Evolutionary conservation across 2,797 vertebrate species (phyloP).

Genomic region (Acipenser ruthenus): DNA sequence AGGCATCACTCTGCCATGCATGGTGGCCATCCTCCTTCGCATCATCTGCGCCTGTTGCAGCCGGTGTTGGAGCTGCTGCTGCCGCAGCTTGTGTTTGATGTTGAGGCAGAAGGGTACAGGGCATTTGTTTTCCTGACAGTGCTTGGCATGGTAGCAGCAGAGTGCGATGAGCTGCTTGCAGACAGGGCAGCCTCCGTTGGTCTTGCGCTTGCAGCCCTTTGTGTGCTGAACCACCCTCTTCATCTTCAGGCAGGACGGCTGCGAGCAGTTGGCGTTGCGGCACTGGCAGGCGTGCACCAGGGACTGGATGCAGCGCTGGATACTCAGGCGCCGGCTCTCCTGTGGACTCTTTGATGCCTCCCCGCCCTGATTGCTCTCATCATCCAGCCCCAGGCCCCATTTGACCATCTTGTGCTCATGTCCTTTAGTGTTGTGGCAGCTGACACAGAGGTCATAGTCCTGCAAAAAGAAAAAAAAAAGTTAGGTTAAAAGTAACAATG

Average conservation of each 20-base stretch:
- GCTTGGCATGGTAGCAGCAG: constrained; percentile 98
- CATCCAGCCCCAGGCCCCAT: constrained; percentile 95
- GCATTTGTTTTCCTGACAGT: constrained; percentile 99
- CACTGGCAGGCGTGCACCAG: constrained; percentile 96
- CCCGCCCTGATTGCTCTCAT: constrained; percentile 85
- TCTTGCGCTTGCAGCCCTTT: constrained; percentile 97
- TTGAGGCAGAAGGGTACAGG: constrained; percentile 98
- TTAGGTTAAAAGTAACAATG: no score
- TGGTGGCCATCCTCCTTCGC: constrained; percentile 93
- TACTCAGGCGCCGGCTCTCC: constrained; percentile 89
- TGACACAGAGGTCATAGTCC: constrained; percentile 98
- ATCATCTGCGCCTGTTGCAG: constrained; percentile 97
- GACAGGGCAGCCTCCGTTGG: constrained; percentile 93
- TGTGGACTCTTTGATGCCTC: constrained; percentile 96
- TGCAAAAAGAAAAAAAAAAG: constrained; percentile 33
- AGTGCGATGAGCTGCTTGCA: constrained; percentile 98
- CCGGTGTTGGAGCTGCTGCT: constrained; percentile 96
- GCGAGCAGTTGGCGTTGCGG: constrained; percentile 93
- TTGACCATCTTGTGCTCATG: constrained; percentile 98
- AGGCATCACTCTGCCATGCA: constrained; percentile 89
- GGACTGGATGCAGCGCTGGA: constrained; percentile 97
- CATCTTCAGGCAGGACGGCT: constrained; percentile 99
- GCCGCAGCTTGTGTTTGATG: constrained; percentile 97
- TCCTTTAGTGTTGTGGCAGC: constrained; percentile 91
- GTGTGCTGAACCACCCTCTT: constrained; percentile 97